Evolutionary conservation across 2,797 vertebrate genomes (phyloP).

Genomic region (Melanotaenia parkinsoni): DNA sequence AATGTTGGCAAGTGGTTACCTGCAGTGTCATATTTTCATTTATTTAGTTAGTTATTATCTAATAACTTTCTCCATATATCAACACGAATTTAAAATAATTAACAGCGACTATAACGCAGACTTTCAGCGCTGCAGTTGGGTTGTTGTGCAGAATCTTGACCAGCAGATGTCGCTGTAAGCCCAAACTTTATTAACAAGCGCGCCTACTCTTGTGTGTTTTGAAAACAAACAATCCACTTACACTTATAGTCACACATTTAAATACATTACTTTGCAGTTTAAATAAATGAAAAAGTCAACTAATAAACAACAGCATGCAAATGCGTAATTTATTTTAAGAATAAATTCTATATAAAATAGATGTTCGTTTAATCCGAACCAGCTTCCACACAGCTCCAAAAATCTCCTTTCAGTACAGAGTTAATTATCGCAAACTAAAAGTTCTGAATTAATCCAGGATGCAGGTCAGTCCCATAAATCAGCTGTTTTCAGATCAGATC

Average conservation of each 20-base stretch:
- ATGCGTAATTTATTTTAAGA: neutral
- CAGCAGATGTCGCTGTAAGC: constrained; percentile 51
- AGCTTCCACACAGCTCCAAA: neutral
- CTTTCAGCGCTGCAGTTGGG: neutral
- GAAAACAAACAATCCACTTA: neutral
- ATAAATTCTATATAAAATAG: neutral
- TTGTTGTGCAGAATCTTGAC: neutral
- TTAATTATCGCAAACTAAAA: neutral
- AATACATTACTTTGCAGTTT: neutral
- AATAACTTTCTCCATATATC: no score
- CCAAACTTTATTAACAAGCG: neutral
- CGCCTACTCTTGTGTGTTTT: no score
- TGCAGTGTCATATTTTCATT: no score
- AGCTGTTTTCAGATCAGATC: constrained; percentile 36
- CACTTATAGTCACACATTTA: neutral
- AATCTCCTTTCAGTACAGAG: neutral
- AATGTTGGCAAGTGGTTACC: no score
- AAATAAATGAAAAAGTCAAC: no score
- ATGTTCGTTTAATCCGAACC: constrained; percentile 3
- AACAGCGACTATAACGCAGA: neutral
- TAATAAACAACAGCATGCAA: neutral
- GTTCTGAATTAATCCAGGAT: neutral
- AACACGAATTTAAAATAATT: no score
- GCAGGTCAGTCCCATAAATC: constrained; percentile 1
- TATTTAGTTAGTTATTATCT: no score